These are phyloP conservation scores for Fregetta grallaria DNA, from an alignment of 2,113 vertebrate genomes.

Conservation along the genomic window DNA sequence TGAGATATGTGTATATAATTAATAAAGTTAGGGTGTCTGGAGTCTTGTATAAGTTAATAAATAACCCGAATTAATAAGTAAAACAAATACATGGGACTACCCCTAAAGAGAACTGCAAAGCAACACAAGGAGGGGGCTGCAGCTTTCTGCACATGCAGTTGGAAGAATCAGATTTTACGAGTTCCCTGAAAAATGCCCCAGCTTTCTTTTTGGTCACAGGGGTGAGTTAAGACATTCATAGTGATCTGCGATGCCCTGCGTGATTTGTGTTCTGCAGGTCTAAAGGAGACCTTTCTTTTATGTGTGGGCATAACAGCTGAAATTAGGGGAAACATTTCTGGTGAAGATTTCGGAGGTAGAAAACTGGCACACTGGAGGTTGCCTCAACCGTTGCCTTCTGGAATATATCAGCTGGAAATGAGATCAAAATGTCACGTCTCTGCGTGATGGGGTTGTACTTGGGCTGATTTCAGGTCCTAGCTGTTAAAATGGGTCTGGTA, in stretches of 20 bases:
- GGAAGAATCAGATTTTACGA: not conserved
- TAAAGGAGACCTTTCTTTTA: not conserved
- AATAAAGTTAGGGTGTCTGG: not conserved
- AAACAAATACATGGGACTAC: not conserved
- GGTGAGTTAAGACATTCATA: not conserved
- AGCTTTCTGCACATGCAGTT: not conserved
- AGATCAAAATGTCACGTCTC: not conserved
- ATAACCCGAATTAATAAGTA: conserved; percentile 3
- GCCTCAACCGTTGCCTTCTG: not conserved
- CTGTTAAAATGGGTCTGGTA: not conserved
- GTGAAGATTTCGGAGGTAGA: not conserved
- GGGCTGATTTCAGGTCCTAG: not conserved
- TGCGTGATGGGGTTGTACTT: not conserved
- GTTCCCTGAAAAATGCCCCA: not conserved
- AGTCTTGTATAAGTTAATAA: conserved; percentile 4
- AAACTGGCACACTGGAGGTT: not conserved
- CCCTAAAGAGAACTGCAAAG: not conserved
- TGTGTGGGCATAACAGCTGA: not conserved
- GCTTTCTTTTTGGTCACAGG: not conserved
- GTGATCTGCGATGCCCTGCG: not conserved
- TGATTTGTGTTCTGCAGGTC: not conserved
- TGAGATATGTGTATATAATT: not conserved
- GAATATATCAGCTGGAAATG: not conserved
- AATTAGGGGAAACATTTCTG: not conserved
- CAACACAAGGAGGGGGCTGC: not conserved